Evolutionary conservation across 2,113 vertebrate genomes (phyloP), one percentile per base, ranked within the genome.

Genomic region (Tapirus terrestris): DNA sequence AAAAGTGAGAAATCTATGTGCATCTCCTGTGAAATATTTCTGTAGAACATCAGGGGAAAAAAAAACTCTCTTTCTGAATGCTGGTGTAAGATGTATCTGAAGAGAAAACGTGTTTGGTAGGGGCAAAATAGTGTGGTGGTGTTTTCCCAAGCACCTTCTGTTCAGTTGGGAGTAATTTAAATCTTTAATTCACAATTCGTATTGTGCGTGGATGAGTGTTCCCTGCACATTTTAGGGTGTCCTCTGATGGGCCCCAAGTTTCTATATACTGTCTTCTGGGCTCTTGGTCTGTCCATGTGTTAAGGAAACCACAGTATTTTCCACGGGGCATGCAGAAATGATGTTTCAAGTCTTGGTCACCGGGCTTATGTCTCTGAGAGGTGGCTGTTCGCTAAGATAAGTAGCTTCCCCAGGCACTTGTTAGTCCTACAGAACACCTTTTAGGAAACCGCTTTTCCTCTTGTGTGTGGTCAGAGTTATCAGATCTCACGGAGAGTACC

Each of bases 71-170:
- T 51, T 77, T 84, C 31, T 36, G 27, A 83, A 88, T 36, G 23
- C 25, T 84, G 39, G 48, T 53, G 2, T 60, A 36, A 91, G 84
- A 20, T 72, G 8, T 36, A 31, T 18, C 21, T 27, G 13, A 29
- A 89, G 31, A 63, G 79, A 27, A 95, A n/a, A 36, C 31, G n/a
- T 60, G 6, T 95, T 56, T 85, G 25, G 14, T 53, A 83, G 45
- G 27, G 5, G 0, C 21, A 10, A 65, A 58, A 18, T 3, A 25
- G 4, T 33, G 6, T 45, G 2, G 2, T 3, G 2, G 1, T 3
- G 2, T 60, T 86, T 94, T 87, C 8, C 70, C 18, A 36, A n/a
- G 3, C 5, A 72, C 6, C 36, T n/a, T 91, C 31, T 39, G 3
- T 85, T 85, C 8, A 23, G 0, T 25, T 45, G 20, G 39, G 11